Base-by-base conservation (phyloP, 1,140 invertebrate species). In the Bombus turneri region DNA sequence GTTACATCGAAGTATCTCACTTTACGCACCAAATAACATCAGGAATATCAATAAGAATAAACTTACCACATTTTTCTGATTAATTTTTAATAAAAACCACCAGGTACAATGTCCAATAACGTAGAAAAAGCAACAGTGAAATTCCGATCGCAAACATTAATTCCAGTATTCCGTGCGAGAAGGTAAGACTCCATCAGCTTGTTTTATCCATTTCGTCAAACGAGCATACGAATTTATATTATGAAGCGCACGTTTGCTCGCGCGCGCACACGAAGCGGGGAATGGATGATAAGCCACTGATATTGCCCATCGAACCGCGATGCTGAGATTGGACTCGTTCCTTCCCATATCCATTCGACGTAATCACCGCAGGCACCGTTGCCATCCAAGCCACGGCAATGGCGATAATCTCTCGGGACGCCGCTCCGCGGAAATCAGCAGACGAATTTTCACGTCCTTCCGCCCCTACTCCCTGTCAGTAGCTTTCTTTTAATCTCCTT, bases 321-420 rank as follows among this genome's bases (percentile, higher is more conserved):
- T 85, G 88, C 91, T 92, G 91, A 92, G 91, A 93, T 92, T 92
- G 90, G 90, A 92, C 91, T 92, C 88, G 87, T 91, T 92, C 90
- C 90, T 89, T 92, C 91, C 87, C 86, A 91, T 90, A 91, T 91
- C 85, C 89, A 90, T 91, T 87, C 78, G 83, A 84, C 87, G 87
- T 93, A 93, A 93, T 93, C 92, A 92, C 90, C 88, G 84, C 81
- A 72, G 80, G 68, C 74, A 91, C 85, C 81, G 85, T 71, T 78
- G 72, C 72, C 73, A 39, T 87, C 88, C 71, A 57, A 64, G 64
- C 59, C 59, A 39, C 73, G 77, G 73, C 81, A 88, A 88, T 81
- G 82, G 82, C 90, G 90, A 90, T 91, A 90, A 90, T 91, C 90
- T 88, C 75, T 43, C 37, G 83, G 59, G 83, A 57, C 74, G 71